Evolutionary conservation across 1,140 invertebrate genomes (phyloP).

Genomic region (Bombus fervidus): DNA sequence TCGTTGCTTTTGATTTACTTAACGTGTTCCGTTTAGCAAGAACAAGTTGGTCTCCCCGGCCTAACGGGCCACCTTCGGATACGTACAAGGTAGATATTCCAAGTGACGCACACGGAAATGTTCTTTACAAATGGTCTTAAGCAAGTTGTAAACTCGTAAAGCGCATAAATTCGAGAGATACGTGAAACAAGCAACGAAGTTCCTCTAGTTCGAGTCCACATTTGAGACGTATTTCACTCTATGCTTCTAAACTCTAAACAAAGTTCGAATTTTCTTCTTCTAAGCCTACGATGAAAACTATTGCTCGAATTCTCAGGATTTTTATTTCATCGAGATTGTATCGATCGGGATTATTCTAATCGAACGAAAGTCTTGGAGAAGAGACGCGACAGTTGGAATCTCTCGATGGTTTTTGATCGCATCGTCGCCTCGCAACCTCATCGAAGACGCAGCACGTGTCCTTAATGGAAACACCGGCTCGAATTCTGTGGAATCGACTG

Average conservation of each 20-base stretch:
- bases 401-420: too few species aligned
- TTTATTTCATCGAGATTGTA: too few species aligned
- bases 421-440: too few species aligned
- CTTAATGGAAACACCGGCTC: not conserved
- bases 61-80: slow-evolving; percentile 21
- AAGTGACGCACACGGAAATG: slow-evolving; percentile 26
- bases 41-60: slow-evolving; percentile 16
- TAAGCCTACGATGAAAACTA: too few species aligned
- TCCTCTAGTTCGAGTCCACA: too few species aligned
- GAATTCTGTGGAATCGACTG: not conserved
- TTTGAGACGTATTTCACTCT: not conserved
- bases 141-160: slow-evolving; percentile 33
- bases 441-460: too few species aligned
- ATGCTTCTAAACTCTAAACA: not conserved
- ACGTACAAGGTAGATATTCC: slow-evolving; percentile 26
- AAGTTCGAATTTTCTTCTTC: not conserved
- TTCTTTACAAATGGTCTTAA: slow-evolving; percentile 20
- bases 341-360: too few species aligned
- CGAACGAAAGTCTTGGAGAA: too few species aligned
- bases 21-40: slow-evolving; percentile 21
- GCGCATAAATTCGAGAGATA: slow-evolving; percentile 14
- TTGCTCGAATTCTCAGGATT: too few species aligned
- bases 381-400: too few species aligned
- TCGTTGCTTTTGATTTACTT: slow-evolving; percentile 30
- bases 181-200: not conserved